Conservation (phyloP, 2,888 invertebrate species). For the Tanytarsus gracilentus region DNA sequence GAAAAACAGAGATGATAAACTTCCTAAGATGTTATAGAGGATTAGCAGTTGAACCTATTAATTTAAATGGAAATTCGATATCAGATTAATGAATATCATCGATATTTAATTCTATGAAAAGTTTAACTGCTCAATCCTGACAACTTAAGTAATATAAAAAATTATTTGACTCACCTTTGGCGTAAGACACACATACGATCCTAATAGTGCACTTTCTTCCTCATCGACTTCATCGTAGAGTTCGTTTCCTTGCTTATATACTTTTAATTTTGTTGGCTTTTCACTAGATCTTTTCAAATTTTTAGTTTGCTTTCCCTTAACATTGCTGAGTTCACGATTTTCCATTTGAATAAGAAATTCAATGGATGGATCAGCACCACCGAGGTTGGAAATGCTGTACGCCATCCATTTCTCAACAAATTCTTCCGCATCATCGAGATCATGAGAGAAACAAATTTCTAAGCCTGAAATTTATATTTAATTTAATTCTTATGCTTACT, state of each 20-base stretch:
- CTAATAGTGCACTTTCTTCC: slow-evolving; percentile 35
- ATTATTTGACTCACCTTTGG: slow-evolving; percentile 37
- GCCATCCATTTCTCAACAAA: slow-evolving; percentile 73
- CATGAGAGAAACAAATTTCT: slow-evolving; percentile 55
- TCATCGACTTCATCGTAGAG: slow-evolving; percentile 30
- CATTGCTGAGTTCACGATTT: slow-evolving; percentile 50
- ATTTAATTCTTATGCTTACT: neutral
- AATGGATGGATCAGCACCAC: slow-evolving; percentile 52
- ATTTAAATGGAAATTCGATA: no score
- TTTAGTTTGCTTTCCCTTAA: slow-evolving; percentile 40
- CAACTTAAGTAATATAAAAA: neutral
- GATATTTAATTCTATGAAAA: neutral
- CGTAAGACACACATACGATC: slow-evolving; percentile 35
- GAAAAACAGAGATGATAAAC: no score
- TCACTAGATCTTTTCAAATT: slow-evolving; percentile 36
- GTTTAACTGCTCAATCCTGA: no score
- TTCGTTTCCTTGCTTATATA: slow-evolving; percentile 33
- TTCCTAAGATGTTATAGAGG: no score
- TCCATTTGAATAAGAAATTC: slow-evolving; percentile 54
- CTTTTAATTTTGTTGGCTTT: slow-evolving; percentile 35
- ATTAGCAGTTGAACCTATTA: no score
- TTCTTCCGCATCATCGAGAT: slow-evolving; percentile 56
- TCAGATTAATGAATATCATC: no score
- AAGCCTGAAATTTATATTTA: slow-evolving; percentile 43
- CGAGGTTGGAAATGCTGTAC: slow-evolving; percentile 56